Evolutionary conservation across 2,888 invertebrate genomes (phyloP), one percentile per base, ranked within the genome.

Genomic region (Ceriagrion tenellum): DNA sequence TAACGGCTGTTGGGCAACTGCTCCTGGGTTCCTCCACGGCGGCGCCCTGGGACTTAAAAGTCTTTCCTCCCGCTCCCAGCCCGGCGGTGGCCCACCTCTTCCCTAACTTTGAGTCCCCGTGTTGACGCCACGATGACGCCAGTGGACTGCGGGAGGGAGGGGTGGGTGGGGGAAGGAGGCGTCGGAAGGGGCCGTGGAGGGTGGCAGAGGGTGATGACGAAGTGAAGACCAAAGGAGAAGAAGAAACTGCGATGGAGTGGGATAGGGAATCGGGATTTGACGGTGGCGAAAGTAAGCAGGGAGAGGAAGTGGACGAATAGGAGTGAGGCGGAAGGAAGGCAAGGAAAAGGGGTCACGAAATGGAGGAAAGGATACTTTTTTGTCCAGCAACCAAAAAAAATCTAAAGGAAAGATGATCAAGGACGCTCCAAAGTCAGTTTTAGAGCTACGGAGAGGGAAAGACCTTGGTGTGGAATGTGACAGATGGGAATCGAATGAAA

Each of bases 1-100:
- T 93, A 93, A 93, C 93, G 63, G 69, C 56, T 93, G 69, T 74
- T 93, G 93, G 93, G 74, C 69, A 93, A 93, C 93, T 93, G n/a
- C 69, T n/a, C n/a, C n/a, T 47, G 47, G 93, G 69, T 47, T 93
- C 93, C 93, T 93, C 47, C 59, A 16, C 59, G 47, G 63, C 69
- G 69, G 59, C 91, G 91, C 59, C 91, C 35, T 40, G 63, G 40
- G 63, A 55, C 89, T 55, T 55, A 26, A 47, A 89, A 47, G 55
- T 55, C 47, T 55, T 89, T 20, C n/a, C 89, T 91, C 63, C 23
- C 16, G 30, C 63, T 20, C 59, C 59, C 59, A 2, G 16, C 59
- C 56, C 90, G 59, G 18, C 10, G 23, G 69, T 69, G 26, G 40
- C 69, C 69, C 69, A 47, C 55, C 47, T 93, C 63, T 47, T 93